Base-by-base conservation (phyloP, 1,140 invertebrate genomes). In the Saccostrea glomerata region DNA sequence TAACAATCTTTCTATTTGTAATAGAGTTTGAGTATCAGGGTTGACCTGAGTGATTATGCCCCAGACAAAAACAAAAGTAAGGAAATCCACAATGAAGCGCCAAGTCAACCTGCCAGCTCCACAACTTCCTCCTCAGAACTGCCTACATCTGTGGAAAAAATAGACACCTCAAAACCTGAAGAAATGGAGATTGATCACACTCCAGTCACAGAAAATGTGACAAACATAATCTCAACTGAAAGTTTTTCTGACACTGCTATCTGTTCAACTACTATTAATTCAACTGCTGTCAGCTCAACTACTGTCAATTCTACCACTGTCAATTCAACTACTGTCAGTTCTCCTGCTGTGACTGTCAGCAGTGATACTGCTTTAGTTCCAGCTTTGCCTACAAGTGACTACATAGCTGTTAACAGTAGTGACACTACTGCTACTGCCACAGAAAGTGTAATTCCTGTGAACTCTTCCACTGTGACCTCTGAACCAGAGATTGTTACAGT, bases 11-110 rank as follows among this genome's bases (percentile, higher is more conserved):
- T 13, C 55, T 20, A 86, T 85, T 60, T 84, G n/a, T 91, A 90
- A 36, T 86, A 93, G 92, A 92, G 92, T 86, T 84, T 93, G 88
- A 89, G 85, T 15, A 85, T 91, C 7, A 73, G 89, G 13, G 88
- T 93, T 6, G 92, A 93, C 85, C 54, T 92, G 70, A 85, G 89
- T 9, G 92, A 92, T 15, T 92, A 93, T 87, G 86, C 30, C 7
- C 40, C 2, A 25, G 40, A 84, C 3, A 47, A 55, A 54, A 40
- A 11, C 23, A 56, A 84, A 56, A 56, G 15, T 12, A 55, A 36
- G 12, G 82, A 56, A n/a, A 54, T 11, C 40, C 13, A 84, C 55
- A 84, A 30, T 11, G 30, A 77, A 36, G 47, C n/a, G 15, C 40
- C 20, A 54, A 55, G 12, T 54, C 20, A 55, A 54, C 20, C 20